Evolutionary conservation across 2,888 invertebrate species (phyloP), one percentile per base, ranked within the genome.

Genomic region (Thymelicus sylvestris): DNA sequence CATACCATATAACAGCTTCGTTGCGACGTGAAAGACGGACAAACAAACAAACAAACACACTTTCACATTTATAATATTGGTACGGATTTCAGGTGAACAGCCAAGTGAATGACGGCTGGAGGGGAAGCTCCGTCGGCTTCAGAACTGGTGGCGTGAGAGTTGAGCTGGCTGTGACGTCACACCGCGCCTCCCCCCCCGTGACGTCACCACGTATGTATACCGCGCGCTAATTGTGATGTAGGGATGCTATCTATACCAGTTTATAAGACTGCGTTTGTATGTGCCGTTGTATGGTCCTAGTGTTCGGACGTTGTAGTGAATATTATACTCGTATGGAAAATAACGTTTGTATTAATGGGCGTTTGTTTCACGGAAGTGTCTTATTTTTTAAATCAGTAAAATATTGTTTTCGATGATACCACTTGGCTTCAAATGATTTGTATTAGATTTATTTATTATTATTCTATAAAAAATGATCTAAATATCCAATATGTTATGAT

Each of bases 31-130:
- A n/a, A n/a, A n/a, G n/a, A n/a, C n/a, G n/a, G n/a, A n/a, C n/a
- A n/a, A n/a, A n/a, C n/a, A n/a, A n/a, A n/a, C n/a, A n/a, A n/a
- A n/a, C n/a, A n/a, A n/a, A n/a, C n/a, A n/a, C n/a, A n/a, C n/a
- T n/a, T n/a, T n/a, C n/a, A n/a, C n/a, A n/a, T n/a, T n/a, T n/a
- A n/a, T n/a, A n/a, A 41, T 8, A 2, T 41, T 4, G 41, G 0
- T 41, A 44, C 7, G 7, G 41, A 73, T 73, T 77, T 4, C 80
- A 93, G 93, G 91, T 59, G 92, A 93, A 76, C 91, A 91, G 73
- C 75, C 88, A 47, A 88, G 79, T 73, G 92, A 92, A 90, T 93
- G 92, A 93, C 90, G 82, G 78, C 84, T 78, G 78, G 82, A 78
- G 59, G 74, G 73, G 65, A 76, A 77, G 74, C 76, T 81, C 67